Evolutionary conservation across 2,888 invertebrate species (phyloP).

Genomic region (Acleris sparsana): DNA sequence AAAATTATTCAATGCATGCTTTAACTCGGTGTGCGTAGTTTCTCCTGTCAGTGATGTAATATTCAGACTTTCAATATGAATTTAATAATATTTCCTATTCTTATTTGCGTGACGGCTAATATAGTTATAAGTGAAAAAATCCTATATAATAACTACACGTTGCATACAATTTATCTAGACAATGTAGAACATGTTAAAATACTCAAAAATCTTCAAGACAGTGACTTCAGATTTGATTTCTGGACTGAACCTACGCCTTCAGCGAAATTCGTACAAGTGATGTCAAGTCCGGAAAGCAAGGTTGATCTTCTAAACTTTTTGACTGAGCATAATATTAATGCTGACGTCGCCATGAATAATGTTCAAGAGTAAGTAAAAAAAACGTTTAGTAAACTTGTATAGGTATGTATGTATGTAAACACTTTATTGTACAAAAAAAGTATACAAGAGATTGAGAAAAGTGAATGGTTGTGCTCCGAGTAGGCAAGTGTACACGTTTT

Average conservation of each 20-base stretch:
- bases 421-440: too few relatives aligned
- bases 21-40: neutral
- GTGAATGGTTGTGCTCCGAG: too few relatives aligned
- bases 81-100: neutral
- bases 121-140: constrained; percentile 51
- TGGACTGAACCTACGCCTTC: constrained; percentile 64
- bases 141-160: constrained; percentile 67
- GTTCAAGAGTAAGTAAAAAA: constrained; percentile 73
- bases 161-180: constrained; percentile 82
- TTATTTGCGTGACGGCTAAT: constrained; percentile 4
- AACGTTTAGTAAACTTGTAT: neutral
- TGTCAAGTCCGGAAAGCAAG: constrained; percentile 70
- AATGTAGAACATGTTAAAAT: constrained; percentile 72
- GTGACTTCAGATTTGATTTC: constrained; percentile 70
- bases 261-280: constrained; percentile 64
- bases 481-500: too few relatives aligned
- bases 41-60: neutral
- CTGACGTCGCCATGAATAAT: constrained; percentile 69
- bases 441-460: too few relatives aligned
- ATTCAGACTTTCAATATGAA: constrained; percentile 6
- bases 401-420: too few relatives aligned
- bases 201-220: constrained; percentile 72
- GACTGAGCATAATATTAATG: constrained; percentile 60
- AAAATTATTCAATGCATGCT: neutral
- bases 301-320: constrained; percentile 62